A percentile compares a stretch with the other conserved stretches of the same genome.
Conservation (phyloP, 35 echinoderm and acorn worm genomes). For the Stichopus chloronotus region DNA sequence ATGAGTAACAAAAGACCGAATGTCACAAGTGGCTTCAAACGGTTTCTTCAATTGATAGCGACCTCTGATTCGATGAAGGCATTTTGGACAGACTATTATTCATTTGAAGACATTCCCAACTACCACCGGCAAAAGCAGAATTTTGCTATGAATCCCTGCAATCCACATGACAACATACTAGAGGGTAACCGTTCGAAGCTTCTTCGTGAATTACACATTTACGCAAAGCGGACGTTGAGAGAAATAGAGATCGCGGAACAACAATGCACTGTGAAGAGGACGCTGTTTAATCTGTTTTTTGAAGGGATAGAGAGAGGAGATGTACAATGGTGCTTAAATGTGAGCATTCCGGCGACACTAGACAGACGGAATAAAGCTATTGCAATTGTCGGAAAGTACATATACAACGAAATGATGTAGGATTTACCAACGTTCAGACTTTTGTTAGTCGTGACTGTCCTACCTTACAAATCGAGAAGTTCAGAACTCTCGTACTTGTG, state of each 20-base stretch:
- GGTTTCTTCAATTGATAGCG: constrained; percentile 20
- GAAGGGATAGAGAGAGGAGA: neutral
- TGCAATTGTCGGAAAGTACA: no score
- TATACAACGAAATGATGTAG: no score
- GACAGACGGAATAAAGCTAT: no score
- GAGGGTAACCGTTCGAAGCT: neutral
- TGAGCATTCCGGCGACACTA: no score
- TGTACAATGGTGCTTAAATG: no score
- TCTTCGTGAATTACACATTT: neutral
- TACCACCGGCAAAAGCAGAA: neutral
- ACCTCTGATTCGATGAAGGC: neutral
- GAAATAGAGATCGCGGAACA: neutral
- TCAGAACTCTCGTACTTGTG: no score
- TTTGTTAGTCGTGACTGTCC: no score
- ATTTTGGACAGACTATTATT: constrained; percentile 45
- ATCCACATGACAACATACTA: neutral
- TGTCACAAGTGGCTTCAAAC: neutral
- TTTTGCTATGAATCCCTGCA: constrained; percentile 7
- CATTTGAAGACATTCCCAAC: constrained; percentile 3
- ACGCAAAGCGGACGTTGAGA: neutral
- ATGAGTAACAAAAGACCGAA: neutral
- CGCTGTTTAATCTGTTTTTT: neutral
- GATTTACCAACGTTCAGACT: no score
- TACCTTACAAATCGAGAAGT: no score
- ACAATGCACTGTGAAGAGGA: neutral